These are phyloP conservation scores for Branchellion lobata DNA, from an alignment of 2,888 invertebrate genomes.

Conservation along the genomic window DNA sequence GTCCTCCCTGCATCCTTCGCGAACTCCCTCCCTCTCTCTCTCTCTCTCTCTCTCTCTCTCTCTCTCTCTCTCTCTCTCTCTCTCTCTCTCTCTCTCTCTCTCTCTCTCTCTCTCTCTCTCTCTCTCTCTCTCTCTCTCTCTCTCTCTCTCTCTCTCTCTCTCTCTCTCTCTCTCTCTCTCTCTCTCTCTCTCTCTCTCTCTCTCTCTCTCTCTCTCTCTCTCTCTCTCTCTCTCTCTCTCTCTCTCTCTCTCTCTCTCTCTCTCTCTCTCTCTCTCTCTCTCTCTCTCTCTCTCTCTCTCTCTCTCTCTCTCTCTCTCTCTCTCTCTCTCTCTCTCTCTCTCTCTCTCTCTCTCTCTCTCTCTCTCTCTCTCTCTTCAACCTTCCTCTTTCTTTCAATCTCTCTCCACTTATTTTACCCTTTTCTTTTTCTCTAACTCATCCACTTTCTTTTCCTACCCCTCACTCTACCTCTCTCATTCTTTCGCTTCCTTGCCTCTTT, in stretches of 20 bases:
- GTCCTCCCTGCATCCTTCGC: background rate
- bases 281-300: too few species aligned
- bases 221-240: background rate
- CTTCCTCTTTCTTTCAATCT: too few species aligned
- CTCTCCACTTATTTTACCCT: too few species aligned
- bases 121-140: background rate
- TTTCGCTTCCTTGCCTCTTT: too few species aligned
- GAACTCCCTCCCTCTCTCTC: background rate
- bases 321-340: too few species aligned
- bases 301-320: too few species aligned
- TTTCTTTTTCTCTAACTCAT: too few species aligned
- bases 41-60: background rate
- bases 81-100: background rate
- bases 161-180: background rate
- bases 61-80: background rate
- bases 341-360: too few species aligned
- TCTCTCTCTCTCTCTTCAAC: too few species aligned
- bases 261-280: background rate
- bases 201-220: background rate
- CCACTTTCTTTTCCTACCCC: too few species aligned
- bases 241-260: background rate
- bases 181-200: background rate
- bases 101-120: background rate
- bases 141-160: background rate
- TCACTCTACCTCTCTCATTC: too few species aligned